Evolutionary conservation across 2,888 invertebrate genomes (phyloP).

Genomic region (Macrosoma leucophasiata): DNA sequence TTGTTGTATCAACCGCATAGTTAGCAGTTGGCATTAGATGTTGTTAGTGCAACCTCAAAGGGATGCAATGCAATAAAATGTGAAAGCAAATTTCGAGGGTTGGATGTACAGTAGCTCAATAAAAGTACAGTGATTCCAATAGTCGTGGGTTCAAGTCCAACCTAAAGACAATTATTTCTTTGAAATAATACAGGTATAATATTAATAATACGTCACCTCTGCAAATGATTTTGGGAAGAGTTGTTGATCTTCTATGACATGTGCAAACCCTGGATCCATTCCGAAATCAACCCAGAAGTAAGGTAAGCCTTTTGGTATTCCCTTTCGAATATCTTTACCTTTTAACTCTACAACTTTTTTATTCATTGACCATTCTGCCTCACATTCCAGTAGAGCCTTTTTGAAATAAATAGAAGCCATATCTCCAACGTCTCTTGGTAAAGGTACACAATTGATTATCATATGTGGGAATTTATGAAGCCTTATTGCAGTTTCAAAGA

Average conservation of each 20-base stretch:
- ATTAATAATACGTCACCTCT: conserved; percentile 73
- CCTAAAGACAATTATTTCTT: too few relatives aligned
- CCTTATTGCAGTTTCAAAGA: conserved; percentile 90
- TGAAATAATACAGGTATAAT: too few relatives aligned
- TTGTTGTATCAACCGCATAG: too few relatives aligned
- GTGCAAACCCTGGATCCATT: conserved; percentile 93
- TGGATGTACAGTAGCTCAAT: too few relatives aligned
- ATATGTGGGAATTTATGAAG: conserved; percentile 88
- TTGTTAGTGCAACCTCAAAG: too few relatives aligned
- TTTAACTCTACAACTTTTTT: conserved; percentile 82
- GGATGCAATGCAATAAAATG: too few relatives aligned
- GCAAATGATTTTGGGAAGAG: conserved; percentile 93
- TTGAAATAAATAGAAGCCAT: conserved; percentile 97
- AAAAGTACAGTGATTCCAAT: too few relatives aligned
- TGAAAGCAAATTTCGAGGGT: too few relatives aligned
- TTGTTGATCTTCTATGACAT: conserved; percentile 96
- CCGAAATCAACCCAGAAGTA: conserved; percentile 98
- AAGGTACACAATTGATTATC: conserved; percentile 91
- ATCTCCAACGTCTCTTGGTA: conserved; percentile 88
- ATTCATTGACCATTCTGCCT: conserved; percentile 96
- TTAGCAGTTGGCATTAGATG: too few relatives aligned
- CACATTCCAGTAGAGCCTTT: conserved; percentile 97
- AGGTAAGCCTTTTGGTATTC: conserved; percentile 94
- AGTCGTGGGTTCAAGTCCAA: too few relatives aligned
- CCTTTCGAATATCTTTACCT: conserved; percentile 83